Evolutionary conservation across 2,797 vertebrate species (phyloP), one percentile per base, ranked within the genome.

Genomic region (Sebastes miniatus): DNA sequence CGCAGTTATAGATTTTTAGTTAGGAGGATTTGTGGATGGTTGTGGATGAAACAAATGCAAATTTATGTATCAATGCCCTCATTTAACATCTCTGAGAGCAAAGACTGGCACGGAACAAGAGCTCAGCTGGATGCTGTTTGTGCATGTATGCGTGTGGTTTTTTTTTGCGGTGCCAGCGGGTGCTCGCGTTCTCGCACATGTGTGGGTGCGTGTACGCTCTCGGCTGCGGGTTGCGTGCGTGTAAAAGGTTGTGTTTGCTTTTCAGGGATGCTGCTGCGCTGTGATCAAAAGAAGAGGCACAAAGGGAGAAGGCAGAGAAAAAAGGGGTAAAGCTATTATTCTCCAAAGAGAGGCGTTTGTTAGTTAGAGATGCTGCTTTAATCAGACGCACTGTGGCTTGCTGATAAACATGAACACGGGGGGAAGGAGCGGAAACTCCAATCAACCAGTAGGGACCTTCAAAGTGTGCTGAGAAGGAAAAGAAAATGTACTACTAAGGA

Each of bases 21-120:
- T 87, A 77, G 72, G 69, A 81, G 65, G 80, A 47, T 47, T 47
- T 47, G 43, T 47, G 43, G 43, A 61, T 27, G 6, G 77, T 22
- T 76, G 80, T 63, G 75, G 88, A 92, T 89, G 65, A 91, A 93
- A 90, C 73, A 47, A 71, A 93, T 93, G 92, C 86, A 92, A 92
- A 93, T 93, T 67, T 90, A 77, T 86, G 91, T 91, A 89, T 92
- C 90, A 82, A 75, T 93, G 89, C 64, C 90, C 88, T 92, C 78
- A 87, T 92, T 91, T 93, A 88, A 91, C 70, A 82, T 86, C 64
- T 76, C 67, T 27, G 76, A 81, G 81, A 88, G 77, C 77, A 85
- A 69, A 90, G 77, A 82, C 83, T 74, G 83, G 83, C 80, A 70
- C 77, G 58, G 69, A 86, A 88, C 80, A 81, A 84, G 80, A 83